phyloP scores from a whole-genome alignment of 1,140 invertebrate species.

The Chionoecetes opilio region DNA sequence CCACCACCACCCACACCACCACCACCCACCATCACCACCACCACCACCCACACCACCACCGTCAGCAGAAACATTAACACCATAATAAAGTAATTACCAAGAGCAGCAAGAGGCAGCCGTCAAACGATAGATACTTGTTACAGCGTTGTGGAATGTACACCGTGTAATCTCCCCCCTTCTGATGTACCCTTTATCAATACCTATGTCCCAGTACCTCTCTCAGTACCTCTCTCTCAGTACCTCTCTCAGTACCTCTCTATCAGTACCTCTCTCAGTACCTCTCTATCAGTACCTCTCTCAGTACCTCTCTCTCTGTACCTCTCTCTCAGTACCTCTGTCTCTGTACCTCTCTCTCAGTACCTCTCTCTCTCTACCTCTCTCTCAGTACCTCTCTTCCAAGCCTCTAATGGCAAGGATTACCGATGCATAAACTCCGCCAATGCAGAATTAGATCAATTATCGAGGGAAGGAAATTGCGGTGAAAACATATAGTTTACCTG shows the following conservation, averaged over 20 bases:
- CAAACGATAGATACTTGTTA: not conserved
- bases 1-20: not conserved
- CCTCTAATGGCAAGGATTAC: conserved; percentile 8
- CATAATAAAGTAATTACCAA: not conserved
- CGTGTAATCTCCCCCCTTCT: no score
- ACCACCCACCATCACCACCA: not conserved
- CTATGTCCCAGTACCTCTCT: no score
- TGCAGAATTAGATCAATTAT: conserved; percentile 22
- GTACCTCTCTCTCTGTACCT: no score
- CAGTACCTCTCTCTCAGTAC: not conserved
- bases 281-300: not conserved
- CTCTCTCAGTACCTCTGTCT: not conserved
- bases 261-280: not conserved
- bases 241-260: no score
- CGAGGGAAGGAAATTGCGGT: not conserved
- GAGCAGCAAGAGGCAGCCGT: not conserved
- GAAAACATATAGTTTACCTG: not conserved
- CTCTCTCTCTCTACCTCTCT: not conserved
- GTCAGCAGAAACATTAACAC: not conserved
- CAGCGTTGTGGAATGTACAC: no score
- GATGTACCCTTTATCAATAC: no score
- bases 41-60: not conserved
- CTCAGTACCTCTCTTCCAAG: not conserved
- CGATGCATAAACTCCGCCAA: not conserved
- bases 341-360: not conserved